Base-by-base conservation (phyloP, 1,140 invertebrate genomes). In the Cyrtorhinus lividipennis region DNA sequence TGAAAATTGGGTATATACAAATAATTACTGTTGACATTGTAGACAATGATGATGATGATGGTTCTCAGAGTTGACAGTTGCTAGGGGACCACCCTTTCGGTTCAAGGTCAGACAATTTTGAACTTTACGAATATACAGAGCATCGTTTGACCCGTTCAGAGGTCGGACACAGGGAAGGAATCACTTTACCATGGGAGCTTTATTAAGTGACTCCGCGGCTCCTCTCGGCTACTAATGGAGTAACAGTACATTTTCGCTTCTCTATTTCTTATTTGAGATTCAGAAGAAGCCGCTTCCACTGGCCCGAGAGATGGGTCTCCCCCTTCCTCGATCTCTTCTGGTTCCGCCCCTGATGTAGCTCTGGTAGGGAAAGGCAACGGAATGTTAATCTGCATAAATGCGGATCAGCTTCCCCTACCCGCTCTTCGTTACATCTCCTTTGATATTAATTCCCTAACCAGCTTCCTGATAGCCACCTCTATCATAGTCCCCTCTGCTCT, bases 201-300 rank as follows among this genome's bases (percentile, higher is more conserved):
- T 53, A 53, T 53, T 22, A 53, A 53, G 20, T 53, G 48, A 53
- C 48, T 53, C 48, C 48, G 20, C 12, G 48, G 48, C 48, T 22
- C 8, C 10, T 53, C 48, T 20, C 10, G 18, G 48, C 48, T 53
- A 10, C 20, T 53, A 53, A 53, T 53, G 48, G 48, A 53, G 30
- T 53, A 53, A 53, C 48, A 53, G 48, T 53, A 53, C 18, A 53
- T 53, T 53, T 53, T 53, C 48, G 48, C 48, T 20, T 53, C 48
- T 53, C 48, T 53, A 53, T 53, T 53, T 53, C 48, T 53, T 53
- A 53, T 53, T 53, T 53, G 48, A 53, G 48, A 53, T 53, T 53
- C 20, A 53, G 48, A 53, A 38, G 48, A 53, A 53, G 48, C 48
- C 48, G 48, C 48, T 53, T 15, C 48, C 48, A 22, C 8, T 5